Evolutionary conservation across 1,140 invertebrate genomes (phyloP), one percentile per base, ranked within the genome.

Genomic region (Euwallacea similis): DNA sequence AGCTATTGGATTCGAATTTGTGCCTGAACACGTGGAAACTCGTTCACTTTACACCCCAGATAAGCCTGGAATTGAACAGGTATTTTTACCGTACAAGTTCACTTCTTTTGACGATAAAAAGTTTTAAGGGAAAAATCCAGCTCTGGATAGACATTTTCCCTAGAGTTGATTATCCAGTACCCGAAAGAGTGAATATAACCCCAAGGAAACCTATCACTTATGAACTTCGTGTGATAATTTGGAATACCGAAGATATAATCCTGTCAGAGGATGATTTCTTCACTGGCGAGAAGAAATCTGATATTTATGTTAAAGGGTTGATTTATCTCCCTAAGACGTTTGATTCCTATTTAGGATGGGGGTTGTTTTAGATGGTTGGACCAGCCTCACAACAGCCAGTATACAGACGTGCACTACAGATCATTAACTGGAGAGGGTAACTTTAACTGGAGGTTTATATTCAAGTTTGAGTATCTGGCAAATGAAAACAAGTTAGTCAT

Each of bases 381-480:
- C 67, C 87, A 88, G 43, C 82, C 82, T 7, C 86, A 90, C 54
- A 87, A 92, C 73, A 81, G 85, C 55, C 93, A 96, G 81, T 85
- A 84, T 33, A 96, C 94, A 2, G 94, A 96, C 82, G 85, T 95
- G 60, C 93, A 96, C 83, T 90, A 87, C 78, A 87, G 90, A 66
- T 94, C 91, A 6, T 76, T 92, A 42, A 89, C 86, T 0, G 93
- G 93, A 0, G 92, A 94, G 75, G 93, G 91, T 0, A 91, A 91
- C 77, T 96, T 96, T 82, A 96, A 96, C 81, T 96, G 94, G 94
- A 83, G 94, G 77, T 96, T 96, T 84, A 84, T 96, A 47, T 97
- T 93, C 78, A 87, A 85, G 8, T 89, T 96, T 75, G 88, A 89
- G 59, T 96, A 95, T 80, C 85, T 92, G 47, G 86, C 87, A 50